These are phyloP conservation scores for Pocota personata DNA, from an alignment of 2,888 invertebrate genomes.

Conservation along the genomic window DNA sequence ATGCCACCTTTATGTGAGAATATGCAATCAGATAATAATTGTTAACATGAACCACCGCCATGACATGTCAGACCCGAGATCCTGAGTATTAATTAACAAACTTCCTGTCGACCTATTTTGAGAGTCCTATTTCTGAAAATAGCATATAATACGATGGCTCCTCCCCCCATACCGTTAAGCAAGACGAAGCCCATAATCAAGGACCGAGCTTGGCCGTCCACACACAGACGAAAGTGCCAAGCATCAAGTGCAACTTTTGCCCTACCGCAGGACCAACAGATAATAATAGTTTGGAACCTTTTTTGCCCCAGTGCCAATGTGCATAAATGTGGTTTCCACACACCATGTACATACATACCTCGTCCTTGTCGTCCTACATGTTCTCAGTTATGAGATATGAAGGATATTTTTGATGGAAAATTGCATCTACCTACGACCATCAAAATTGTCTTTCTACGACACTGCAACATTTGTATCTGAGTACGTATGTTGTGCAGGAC, in stretches of 20 bases:
- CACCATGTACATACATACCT: not conserved
- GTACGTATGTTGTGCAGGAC: not conserved
- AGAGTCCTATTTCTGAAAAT: not conserved
- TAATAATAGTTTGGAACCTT: constrained; percentile 37
- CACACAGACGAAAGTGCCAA: constrained; percentile 41
- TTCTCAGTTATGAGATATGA: constrained; percentile 30
- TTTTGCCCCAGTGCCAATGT: not conserved
- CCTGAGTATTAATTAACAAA: constrained; percentile 36
- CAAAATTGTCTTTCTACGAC: constrained; percentile 3
- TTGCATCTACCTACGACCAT: constrained; percentile 28
- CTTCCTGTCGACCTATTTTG: not conserved
- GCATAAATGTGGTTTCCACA: constrained; percentile 12
- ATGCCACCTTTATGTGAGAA: not conserved
- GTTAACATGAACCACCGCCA: constrained; percentile 12
- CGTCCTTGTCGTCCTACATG: constrained; percentile 7
- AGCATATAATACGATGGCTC: not conserved
- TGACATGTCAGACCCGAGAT: not conserved
- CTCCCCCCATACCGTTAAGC: not conserved
- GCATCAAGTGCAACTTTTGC: constrained; percentile 49
- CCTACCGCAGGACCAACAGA: constrained; percentile 16
- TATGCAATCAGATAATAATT: constrained; percentile 22
- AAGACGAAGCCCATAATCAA: constrained; percentile 28
- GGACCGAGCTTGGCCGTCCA: not conserved
- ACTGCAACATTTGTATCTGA: not conserved
- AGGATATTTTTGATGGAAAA: constrained; percentile 47